phyloP scores from a whole-genome alignment of 2,797 vertebrate genomes.

The Danio aesculapii region DNA sequence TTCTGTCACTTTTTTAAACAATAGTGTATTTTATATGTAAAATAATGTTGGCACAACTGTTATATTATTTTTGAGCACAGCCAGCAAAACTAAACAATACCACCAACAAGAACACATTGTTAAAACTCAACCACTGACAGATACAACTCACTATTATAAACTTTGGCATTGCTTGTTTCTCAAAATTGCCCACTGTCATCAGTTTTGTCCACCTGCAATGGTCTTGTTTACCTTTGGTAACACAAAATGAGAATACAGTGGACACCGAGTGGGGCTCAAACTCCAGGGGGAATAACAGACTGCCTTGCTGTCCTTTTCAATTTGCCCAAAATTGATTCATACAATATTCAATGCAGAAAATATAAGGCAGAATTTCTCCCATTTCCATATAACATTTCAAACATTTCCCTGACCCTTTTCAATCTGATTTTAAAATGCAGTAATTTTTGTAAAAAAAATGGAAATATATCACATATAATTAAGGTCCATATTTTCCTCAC shows the following conservation, averaged over 20 bases:
- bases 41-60: slow-evolving; percentile 2
- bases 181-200: slow-evolving; percentile 38
- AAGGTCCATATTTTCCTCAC: background rate
- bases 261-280: background rate
- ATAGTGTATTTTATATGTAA: background rate
- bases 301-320: slow-evolving; percentile 10
- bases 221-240: slow-evolving; percentile 26
- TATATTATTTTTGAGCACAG: slow-evolving; percentile 13
- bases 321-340: background rate
- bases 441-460: slow-evolving; percentile 42
- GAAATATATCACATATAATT: slow-evolving; percentile 20
- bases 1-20: background rate
- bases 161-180: slow-evolving; percentile 15
- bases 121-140: slow-evolving; percentile 41
- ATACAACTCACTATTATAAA: slow-evolving; percentile 36
- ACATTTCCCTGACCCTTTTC: slow-evolving; percentile 29
- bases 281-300: slow-evolving; percentile 3
- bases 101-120: slow-evolving; percentile 15
- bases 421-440: slow-evolving; percentile 39
- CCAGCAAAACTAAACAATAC: slow-evolving; percentile 11
- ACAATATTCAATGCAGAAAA: background rate
- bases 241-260: slow-evolving; percentile 16
- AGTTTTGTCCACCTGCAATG: slow-evolving; percentile 33
- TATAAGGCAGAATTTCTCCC: background rate
- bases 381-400: background rate